Evolutionary conservation across 2,888 invertebrate genomes (phyloP).

Genomic region (Chorisops tibialis): DNA sequence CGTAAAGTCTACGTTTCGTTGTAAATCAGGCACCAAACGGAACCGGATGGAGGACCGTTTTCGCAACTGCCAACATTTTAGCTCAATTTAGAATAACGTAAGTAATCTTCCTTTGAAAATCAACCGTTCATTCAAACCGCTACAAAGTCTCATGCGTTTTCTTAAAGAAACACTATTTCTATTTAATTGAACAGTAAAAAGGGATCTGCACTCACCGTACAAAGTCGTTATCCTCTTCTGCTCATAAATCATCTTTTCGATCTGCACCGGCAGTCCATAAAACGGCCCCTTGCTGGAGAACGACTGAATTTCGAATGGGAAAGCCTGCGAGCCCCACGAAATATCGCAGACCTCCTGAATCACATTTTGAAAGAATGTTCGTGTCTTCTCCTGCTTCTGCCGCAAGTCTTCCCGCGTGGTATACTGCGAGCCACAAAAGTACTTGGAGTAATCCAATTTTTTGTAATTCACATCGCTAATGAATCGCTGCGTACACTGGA

Average conservation of each 20-base stretch:
- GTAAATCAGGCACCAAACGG: no score
- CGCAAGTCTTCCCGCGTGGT: conserved; percentile 41
- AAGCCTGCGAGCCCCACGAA: conserved; percentile 46
- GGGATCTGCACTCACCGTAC: conserved; percentile 69
- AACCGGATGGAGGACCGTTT: no score
- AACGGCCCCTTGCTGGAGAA: conserved; percentile 57
- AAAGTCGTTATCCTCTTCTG: conserved; percentile 76
- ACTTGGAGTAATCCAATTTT: conserved; percentile 1
- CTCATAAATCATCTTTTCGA: conserved; percentile 67
- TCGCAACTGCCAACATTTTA: no score
- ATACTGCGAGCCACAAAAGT: conserved; percentile 43
- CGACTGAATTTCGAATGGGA: conserved; percentile 36
- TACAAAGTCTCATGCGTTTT: no score
- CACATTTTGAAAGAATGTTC: conserved; percentile 30
- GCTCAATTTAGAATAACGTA: no score
- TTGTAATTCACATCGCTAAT: conserved; percentile 40
- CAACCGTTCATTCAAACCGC: no score
- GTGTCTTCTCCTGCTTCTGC: conserved; percentile 34
- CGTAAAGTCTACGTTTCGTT: no score
- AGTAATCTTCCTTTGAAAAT: no score
- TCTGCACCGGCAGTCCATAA: conserved; percentile 73
- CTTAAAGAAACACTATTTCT: conserved; percentile 10
- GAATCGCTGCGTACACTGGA: conserved; percentile 48
- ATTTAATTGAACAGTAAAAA: not conserved
- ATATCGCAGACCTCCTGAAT: conserved; percentile 38